Evolutionary conservation across 2,888 invertebrate species (phyloP), one percentile per base, ranked within the genome.

Genomic region (Clunio marinus): DNA sequence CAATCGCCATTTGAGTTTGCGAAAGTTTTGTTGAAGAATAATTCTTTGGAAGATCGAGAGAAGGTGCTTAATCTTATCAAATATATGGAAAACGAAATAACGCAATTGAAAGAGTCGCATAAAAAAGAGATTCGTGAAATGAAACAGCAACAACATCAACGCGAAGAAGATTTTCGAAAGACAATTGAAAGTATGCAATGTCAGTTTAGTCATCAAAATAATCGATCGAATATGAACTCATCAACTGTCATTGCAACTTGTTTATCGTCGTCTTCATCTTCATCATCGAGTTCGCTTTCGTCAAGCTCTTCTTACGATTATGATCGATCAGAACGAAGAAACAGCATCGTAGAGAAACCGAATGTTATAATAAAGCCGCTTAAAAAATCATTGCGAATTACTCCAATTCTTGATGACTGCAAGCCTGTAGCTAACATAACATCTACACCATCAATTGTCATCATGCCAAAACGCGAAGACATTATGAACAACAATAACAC

Each of bases 1-100:
- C 65, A 65, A 46, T 27, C 76, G 51, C 77, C 78, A 1, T 77
- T 76, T 76, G 79, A 79, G 69, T 71, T 76, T 73, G 78, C 77
- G 0, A 75, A 76, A 28, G 78, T 78, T 32, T 76, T 77, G 20
- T 63, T 79, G 59, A 75, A 78, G 35, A 78, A 77, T 57, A 75
- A 77, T 1, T 73, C 76, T 37, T 75, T 77, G 58, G 74, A 76
- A 65, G 78, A 78, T 70, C 75, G 77, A 45, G 78, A 78, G 63
- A 76, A 77, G 37, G 75, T 79, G 28, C 70, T 79, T 69, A 75
- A 76, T 24, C 71, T 79, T 69, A 72, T 79, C 59, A 71, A 71
- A 68, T 69, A 70, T 17, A 71, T 79, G 68, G 70, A 78, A 70
- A 77, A 77, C 63, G 78, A 79, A 71, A 79, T 78, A 69, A 75